Conservation (phyloP, 2,113 vertebrate species). For the Suricata suricatta region DNA sequence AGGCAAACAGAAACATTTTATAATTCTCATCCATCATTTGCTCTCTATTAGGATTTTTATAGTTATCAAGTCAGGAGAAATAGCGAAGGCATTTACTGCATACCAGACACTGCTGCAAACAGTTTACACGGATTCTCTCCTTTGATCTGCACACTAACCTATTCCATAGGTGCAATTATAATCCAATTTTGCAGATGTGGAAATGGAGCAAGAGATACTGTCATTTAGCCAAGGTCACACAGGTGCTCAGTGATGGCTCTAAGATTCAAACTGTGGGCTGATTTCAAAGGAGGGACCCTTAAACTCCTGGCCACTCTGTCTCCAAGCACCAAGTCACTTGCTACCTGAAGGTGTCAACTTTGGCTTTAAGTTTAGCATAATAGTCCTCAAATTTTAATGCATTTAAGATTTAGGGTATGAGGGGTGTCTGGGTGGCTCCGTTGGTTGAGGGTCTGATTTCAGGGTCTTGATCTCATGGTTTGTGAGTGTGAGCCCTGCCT, state of each 20-base stretch:
- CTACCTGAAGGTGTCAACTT: background rate
- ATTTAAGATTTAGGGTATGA: background rate
- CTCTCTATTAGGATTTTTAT: conserved; percentile 48
- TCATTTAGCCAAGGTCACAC: background rate
- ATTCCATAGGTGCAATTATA: background rate
- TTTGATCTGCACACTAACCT: background rate
- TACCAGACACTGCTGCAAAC: background rate
- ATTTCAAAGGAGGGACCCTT: background rate
- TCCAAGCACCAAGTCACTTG: background rate
- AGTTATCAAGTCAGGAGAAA: conserved; percentile 18
- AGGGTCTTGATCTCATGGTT: too few relatives aligned
- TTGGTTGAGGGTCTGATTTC: too few relatives aligned
- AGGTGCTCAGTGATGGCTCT: background rate
- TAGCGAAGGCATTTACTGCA: background rate
- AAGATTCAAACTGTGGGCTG: background rate
- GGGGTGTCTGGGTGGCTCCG: too few relatives aligned
- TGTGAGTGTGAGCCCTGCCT: too few relatives aligned
- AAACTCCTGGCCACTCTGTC: background rate
- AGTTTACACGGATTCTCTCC: conserved; percentile 27
- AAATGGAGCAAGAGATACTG: background rate
- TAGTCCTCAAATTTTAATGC: background rate
- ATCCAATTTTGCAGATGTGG: background rate
- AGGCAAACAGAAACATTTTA: conserved; percentile 63
- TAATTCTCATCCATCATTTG: conserved; percentile 60
- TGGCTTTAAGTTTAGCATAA: background rate